These are phyloP conservation scores for Daktulosphaira vitifoliae DNA, from an alignment of 1,140 invertebrate genomes.

Conservation along the genomic window DNA sequence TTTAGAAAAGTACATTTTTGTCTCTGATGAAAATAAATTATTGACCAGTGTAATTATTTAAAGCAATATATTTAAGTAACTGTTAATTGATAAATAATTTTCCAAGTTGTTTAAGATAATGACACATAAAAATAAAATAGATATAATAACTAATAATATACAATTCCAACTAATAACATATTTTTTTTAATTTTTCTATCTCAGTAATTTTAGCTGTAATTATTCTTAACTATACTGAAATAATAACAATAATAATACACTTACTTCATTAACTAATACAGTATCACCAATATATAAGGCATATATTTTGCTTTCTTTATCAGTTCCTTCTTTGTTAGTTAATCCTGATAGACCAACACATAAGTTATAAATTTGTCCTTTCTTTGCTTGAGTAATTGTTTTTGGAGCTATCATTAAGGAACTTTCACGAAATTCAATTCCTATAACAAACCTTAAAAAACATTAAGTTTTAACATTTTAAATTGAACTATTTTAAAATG, in stretches of 20 bases:
- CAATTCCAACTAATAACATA: no score
- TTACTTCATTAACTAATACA: conserved; percentile 80
- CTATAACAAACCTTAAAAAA: conserved; percentile 72
- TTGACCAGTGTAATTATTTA: no score
- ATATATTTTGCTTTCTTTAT: conserved; percentile 82
- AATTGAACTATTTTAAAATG: no score
- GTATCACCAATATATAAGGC: conserved; percentile 96
- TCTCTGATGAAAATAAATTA: no score
- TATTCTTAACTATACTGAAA: no score
- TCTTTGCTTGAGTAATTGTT: conserved; percentile 67
- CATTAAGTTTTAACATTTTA: not conserved
- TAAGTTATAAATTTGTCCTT: conserved; percentile 96
- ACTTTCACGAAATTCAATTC: conserved; percentile 95
- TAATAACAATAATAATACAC: not conserved
- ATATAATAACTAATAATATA: no score
- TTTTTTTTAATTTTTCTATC: no score
- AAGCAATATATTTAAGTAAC: no score
- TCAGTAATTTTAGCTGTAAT: no score
- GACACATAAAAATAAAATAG: no score
- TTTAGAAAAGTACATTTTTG: conserved; percentile 2
- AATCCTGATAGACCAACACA: conserved; percentile 89
- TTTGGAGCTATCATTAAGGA: conserved; percentile 87
- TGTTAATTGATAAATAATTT: no score
- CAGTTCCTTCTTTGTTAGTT: conserved; percentile 68
- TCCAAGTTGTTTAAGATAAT: no score